A percentile compares a stretch with the other conserved stretches of the same genome.
These are phyloP conservation scores for Notodonta dromedarius DNA, from an alignment of 2,888 invertebrate genomes.

Conservation along the genomic window DNA sequence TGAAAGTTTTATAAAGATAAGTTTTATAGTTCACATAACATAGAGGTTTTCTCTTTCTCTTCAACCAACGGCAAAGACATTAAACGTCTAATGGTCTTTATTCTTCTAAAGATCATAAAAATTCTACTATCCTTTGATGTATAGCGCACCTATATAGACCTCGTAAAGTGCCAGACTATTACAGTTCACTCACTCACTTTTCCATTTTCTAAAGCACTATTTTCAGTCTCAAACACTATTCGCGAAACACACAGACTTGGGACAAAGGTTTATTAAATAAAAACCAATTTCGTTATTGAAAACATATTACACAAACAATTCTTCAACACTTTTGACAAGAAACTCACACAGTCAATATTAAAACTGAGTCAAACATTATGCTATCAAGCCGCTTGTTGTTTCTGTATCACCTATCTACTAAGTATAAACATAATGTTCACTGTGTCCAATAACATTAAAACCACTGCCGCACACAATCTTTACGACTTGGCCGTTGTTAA, in stretches of 20 bases:
- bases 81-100: not conserved
- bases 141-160: not conserved
- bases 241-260: not conserved
- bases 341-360: not conserved
- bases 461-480: not conserved
- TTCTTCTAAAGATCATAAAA: not conserved
- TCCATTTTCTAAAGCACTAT: conserved; percentile 4
- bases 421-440: not conserved
- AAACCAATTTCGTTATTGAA: not conserved
- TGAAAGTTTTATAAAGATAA: not conserved
- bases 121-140: not conserved
- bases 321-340: not conserved
- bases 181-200: conserved; percentile 4
- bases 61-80: not conserved
- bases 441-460: not conserved
- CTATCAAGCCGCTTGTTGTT: too few species aligned
- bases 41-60: not conserved
- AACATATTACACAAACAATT: not conserved
- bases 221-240: conserved; percentile 5
- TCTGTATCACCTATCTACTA: not conserved
- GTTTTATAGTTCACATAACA: not conserved
- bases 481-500: not conserved
- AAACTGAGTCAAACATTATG: too few species aligned
- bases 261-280: not conserved
- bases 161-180: not conserved